Evolutionary conservation across 2,113 vertebrate species (phyloP).

Genomic region (Paracyprichromis sp.): DNA sequence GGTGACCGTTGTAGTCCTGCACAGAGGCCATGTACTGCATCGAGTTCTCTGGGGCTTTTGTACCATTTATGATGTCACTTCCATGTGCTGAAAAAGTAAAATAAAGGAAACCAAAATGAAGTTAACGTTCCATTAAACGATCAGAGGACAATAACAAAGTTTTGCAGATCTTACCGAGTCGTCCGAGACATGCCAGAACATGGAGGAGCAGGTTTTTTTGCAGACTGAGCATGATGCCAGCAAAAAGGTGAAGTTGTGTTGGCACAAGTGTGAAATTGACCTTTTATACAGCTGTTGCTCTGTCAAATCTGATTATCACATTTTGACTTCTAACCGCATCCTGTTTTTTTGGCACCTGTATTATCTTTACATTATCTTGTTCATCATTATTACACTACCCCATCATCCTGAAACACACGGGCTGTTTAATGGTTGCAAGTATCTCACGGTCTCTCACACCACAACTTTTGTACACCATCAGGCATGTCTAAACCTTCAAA

Average conservation of each 20-base stretch:
- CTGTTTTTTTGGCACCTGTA: accelerated
- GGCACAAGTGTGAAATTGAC: no score
- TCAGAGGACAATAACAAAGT: neutral
- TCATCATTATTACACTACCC: neutral
- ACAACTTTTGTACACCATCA: accelerated
- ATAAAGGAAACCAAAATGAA: neutral
- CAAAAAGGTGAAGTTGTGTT: neutral
- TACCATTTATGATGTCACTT: no score
- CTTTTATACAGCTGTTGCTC: no score
- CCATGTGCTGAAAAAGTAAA: neutral
- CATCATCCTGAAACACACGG: accelerated
- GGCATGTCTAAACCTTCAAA: neutral
- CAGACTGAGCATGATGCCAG: neutral
- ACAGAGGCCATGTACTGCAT: no score
- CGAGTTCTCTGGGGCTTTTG: no score
- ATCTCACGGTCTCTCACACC: neutral
- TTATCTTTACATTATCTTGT: neutral
- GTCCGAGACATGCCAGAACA: neutral
- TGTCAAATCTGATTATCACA: no score
- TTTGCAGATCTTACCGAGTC: neutral
- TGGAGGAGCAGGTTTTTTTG: neutral
- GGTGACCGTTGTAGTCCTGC: neutral
- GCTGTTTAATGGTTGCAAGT: accelerated
- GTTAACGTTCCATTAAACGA: neutral
- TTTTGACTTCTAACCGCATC: no score